A percentile compares a stretch with the other conserved stretches of the same genome.
phyloP scores from a whole-genome alignment of 2,888 invertebrate genomes.

The Shargacucullia verbasci region DNA sequence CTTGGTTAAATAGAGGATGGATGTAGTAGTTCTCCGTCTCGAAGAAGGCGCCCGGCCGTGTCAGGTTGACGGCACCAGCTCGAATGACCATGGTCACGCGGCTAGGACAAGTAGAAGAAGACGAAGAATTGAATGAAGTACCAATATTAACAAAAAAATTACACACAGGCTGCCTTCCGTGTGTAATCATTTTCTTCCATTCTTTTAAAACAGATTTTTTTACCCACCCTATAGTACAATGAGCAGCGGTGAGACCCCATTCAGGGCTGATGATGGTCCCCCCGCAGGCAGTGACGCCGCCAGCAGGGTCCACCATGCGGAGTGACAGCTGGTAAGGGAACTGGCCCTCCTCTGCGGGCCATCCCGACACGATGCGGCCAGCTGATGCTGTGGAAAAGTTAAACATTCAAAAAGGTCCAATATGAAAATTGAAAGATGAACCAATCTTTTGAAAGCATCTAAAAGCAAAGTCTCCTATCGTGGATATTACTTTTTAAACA shows the following conservation, averaged over 20 bases:
- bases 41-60: conserved; percentile 45
- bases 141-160: too few species aligned
- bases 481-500: too few species aligned
- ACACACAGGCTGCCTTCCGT: too few species aligned
- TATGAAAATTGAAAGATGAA: too few species aligned
- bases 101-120: conserved; percentile 40
- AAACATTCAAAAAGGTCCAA: not conserved
- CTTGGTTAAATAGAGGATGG: conserved; percentile 66
- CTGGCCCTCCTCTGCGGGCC: conserved; percentile 74
- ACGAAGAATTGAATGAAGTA: too few species aligned
- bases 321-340: conserved; percentile 76
- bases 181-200: too few species aligned
- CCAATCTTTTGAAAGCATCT: too few species aligned
- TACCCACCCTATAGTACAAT: conserved; percentile 66
- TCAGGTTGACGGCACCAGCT: conserved; percentile 64
- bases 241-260: conserved; percentile 79
- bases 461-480: too few species aligned
- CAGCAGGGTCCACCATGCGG: conserved; percentile 68
- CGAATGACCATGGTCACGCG: conserved; percentile 68
- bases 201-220: not conserved
- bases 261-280: conserved; percentile 69
- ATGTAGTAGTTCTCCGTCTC: conserved; percentile 61
- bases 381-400: conserved; percentile 14
- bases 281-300: conserved; percentile 71
- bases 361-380: conserved; percentile 78